These are phyloP conservation scores for Carduelis carduelis DNA, from an alignment of 2,797 vertebrate genomes.

Conservation along the genomic window DNA sequence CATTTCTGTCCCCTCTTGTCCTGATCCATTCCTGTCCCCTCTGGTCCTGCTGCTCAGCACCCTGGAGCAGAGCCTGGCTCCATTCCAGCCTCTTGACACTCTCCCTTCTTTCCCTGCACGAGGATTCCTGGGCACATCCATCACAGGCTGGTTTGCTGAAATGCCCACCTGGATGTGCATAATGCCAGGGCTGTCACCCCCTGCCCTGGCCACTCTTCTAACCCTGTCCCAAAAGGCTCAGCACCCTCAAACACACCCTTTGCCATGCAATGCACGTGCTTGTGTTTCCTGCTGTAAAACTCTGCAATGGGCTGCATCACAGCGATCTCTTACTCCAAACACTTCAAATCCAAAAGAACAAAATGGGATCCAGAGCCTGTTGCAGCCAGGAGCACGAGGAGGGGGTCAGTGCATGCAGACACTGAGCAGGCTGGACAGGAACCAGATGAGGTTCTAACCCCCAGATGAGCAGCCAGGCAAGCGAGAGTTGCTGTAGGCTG, in stretches of 20 bases:
- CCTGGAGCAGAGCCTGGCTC: neutral
- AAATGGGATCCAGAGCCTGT: neutral
- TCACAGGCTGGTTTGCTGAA: neutral
- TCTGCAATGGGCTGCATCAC: neutral
- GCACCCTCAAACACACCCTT: neutral
- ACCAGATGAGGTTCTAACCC: too few relatives aligned
- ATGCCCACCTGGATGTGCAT: neutral
- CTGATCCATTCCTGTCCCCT: neutral
- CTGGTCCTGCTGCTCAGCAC: neutral
- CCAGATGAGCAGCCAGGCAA: neutral
- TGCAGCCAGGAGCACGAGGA: neutral
- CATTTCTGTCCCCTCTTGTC: too few relatives aligned
- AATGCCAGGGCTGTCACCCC: neutral
- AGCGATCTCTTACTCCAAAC: neutral
- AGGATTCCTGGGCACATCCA: neutral
- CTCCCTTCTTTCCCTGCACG: neutral
- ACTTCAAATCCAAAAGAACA: neutral
- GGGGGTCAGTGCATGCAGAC: neutral
- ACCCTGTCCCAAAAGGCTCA: neutral
- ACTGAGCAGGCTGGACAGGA: neutral
- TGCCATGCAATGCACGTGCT: accelerated
- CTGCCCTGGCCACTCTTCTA: neutral
- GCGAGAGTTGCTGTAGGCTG: neutral
- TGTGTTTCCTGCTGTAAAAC: neutral
- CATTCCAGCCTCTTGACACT: neutral